phyloP scores from a whole-genome alignment of 2,797 vertebrate genomes.

The Alca torda region DNA sequence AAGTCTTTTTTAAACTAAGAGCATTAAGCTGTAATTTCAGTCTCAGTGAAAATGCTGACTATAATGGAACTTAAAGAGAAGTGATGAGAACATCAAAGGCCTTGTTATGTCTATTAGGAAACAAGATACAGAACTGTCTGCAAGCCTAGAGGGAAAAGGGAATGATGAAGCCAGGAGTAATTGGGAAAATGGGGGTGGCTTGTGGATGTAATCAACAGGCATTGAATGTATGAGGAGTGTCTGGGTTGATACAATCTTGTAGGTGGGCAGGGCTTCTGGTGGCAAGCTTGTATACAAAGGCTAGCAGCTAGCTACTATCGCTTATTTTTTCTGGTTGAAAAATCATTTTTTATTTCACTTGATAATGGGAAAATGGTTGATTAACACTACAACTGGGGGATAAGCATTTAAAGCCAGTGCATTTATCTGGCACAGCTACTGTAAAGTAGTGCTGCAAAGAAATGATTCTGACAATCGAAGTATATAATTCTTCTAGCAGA shows the following conservation, averaged over 20 bases:
- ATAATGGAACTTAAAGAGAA: conserved; percentile 57
- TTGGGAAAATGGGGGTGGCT: conserved; percentile 24
- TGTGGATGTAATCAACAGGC: conserved; percentile 2
- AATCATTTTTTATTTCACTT: neutral
- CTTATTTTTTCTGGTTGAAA: neutral
- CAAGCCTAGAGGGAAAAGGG: conserved; percentile 35
- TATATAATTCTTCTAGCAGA: neutral
- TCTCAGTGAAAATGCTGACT: conserved; percentile 67
- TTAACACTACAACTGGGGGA: neutral
- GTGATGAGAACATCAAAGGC: conserved; percentile 64
- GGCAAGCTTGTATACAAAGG: neutral
- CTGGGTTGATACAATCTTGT: neutral
- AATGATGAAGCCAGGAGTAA: conserved; percentile 37
- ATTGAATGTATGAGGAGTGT: neutral
- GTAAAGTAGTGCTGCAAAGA: neutral
- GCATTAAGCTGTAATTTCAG: conserved; percentile 52
- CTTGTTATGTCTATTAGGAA: conserved; percentile 66
- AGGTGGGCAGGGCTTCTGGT: neutral
- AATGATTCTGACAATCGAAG: neutral
- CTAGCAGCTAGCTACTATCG: neutral
- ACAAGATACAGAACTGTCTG: conserved; percentile 58
- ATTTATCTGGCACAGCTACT: neutral
- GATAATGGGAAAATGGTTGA: neutral
- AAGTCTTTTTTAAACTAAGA: conserved; percentile 22
- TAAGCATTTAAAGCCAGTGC: neutral